Evolutionary conservation across 2,888 invertebrate genomes (phyloP).

Genomic region (Sussaba pulchella): DNA sequence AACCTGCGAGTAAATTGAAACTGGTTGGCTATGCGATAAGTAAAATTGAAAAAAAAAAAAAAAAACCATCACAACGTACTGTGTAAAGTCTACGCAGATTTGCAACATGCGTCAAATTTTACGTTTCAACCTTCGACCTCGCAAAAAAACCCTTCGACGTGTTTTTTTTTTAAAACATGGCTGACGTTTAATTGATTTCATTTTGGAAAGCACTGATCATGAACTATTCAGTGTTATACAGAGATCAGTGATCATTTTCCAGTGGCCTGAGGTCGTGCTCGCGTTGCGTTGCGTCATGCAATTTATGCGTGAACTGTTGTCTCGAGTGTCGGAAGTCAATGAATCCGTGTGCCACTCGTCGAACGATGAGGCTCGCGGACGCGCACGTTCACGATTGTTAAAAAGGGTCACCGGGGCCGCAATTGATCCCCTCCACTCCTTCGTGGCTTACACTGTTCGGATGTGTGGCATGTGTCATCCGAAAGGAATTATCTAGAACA

Average conservation of each 20-base stretch:
- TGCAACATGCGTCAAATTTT: neutral
- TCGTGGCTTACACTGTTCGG: neutral
- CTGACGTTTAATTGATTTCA: no score
- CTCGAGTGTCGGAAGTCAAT: constrained; percentile 57
- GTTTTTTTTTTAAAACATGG: no score
- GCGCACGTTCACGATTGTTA: constrained; percentile 47
- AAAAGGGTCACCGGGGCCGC: constrained; percentile 58
- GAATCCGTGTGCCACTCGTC: constrained; percentile 62
- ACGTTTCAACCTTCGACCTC: no score
- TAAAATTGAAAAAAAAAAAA: no score
- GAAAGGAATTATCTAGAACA: neutral
- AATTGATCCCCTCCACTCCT: constrained; percentile 25
- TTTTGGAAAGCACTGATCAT: no score
- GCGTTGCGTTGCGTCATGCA: constrained; percentile 46
- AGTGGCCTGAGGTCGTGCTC: constrained; percentile 23
- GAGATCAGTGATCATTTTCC: no score
- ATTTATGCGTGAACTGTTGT: constrained; percentile 28
- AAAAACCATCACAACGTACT: neutral
- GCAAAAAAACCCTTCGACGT: no score
- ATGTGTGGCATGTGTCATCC: constrained; percentile 6
- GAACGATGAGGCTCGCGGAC: constrained; percentile 32
- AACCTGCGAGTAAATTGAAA: constrained; percentile 51
- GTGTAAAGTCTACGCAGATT: neutral
- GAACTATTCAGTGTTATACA: no score
- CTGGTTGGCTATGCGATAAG: constrained; percentile 6